phyloP scores from a whole-genome alignment of 2,113 vertebrate genomes.

The Serilophus lunatus region DNA sequence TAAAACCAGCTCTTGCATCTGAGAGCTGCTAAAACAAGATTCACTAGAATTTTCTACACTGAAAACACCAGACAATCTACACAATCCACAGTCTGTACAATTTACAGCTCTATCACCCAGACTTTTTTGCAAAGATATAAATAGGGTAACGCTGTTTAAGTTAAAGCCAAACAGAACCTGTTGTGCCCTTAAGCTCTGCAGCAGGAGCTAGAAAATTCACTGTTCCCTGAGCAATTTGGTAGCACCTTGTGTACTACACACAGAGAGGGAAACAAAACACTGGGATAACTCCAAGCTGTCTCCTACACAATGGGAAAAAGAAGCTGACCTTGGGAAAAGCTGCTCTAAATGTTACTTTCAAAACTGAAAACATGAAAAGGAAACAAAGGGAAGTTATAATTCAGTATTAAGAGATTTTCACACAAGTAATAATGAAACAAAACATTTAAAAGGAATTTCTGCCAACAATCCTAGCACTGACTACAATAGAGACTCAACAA shows the following conservation, averaged over 20 bases:
- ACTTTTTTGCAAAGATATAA: not conserved
- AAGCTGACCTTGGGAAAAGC: not conserved
- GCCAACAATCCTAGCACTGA: not conserved
- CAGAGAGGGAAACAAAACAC: not conserved
- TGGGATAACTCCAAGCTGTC: not conserved
- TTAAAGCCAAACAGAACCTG: slow-evolving; percentile 18
- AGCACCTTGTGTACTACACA: not conserved
- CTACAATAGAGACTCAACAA: not conserved
- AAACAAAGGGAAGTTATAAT: not conserved
- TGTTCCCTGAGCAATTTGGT: not conserved
- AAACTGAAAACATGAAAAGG: not conserved
- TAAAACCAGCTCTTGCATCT: not conserved
- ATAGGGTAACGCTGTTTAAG: slow-evolving; percentile 6
- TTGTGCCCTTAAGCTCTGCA: not conserved
- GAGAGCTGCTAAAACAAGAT: slow-evolving; percentile 1
- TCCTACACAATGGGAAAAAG: not conserved
- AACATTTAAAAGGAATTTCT: not conserved
- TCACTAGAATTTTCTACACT: slow-evolving; percentile 1
- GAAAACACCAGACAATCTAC: slow-evolving; percentile 15
- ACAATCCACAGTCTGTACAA: slow-evolving; percentile 15
- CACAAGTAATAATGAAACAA: not conserved
- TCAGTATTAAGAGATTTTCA: not conserved
- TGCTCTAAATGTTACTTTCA: not conserved
- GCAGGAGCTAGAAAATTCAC: not conserved
- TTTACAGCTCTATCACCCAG: not conserved